Evolutionary conservation across 1,140 invertebrate species (phyloP), one percentile per base, ranked within the genome.

Genomic region (Diorhabda elongata): DNA sequence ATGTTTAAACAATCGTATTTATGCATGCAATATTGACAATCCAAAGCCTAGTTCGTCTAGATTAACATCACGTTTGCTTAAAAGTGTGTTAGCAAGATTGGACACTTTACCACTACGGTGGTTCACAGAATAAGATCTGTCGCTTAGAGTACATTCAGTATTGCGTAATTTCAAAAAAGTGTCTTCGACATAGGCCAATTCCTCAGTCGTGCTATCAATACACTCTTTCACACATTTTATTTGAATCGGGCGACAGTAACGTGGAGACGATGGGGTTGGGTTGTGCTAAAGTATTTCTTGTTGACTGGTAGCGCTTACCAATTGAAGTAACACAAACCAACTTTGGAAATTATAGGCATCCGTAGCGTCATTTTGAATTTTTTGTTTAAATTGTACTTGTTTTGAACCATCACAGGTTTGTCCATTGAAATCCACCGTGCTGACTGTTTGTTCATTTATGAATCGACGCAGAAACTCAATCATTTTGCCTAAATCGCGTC

Each of bases 71-170:
- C 9, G 5, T 9, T 52, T 52, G 47, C 5, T 11, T 11, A 11
- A 58, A 74, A 45, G 77, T 83, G 0, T 64, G 64, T 7, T 80
- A 42, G 79, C 66, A 5, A 79, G 78, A 71, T 84, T 83, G 59
- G 1, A 52, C 47, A 52, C 47, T 52, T 52, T 52, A 6, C 47
- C 1, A 52, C 47, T 9, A 52, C 9, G 9, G 47, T 5, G 9
- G 0, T 52, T 52, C 47, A 52, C 47, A 5, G 47, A 52, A 52
- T 52, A 52, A 6, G 47, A 52, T 9, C 9, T 52, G 47, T 52
- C 47, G 5, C 9, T 9, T 9, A 52, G 0, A 6, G 47, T 52
- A 52, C 5, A 5, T 52, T 52, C 9, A 9, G 2, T 52, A 9
- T 52, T 52, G 5, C 2, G 47, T 52, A 52, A 52, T 5, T 5